Base-by-base conservation (phyloP, 2,888 invertebrate genomes). In the Melieria picta region DNA sequence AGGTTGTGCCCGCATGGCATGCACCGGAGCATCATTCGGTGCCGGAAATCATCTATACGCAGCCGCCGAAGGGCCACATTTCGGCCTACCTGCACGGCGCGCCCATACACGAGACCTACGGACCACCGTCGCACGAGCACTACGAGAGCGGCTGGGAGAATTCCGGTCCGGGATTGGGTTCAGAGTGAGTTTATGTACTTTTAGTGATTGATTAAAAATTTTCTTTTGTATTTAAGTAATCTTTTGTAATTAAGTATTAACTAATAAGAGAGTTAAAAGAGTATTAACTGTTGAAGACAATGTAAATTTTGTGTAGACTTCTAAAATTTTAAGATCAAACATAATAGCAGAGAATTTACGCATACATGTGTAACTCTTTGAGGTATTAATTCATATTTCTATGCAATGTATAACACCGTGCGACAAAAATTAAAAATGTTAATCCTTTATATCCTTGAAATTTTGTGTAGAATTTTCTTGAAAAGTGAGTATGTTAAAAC, bases 151-250 rank as follows among this genome's bases (percentile, higher is more conserved):
- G 89, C 75, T 91, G 90, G 89, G 89, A 89, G 76, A 88, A 89
- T 7, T 90, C 91, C 4, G 91, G 91, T 4, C 91, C 91, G 7
- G 91, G 91, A 13, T 85, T 91, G 76, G 91, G 91, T 57, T 89
- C 89, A 79, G 91, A 91, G 91, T 91, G 80, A 89, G 90, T 88
- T 72, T 1, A 2, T 30, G 30, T 30, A 7, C 60, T 11, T n/a
- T 6, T 1, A 52, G 30, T 30, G 30, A 30, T 30, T 30, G 1
- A 30, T 30, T 30, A 30, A 30, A 30, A 9, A n/a, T 46, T 50
- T 48, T 52, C n/a, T 55, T n/a, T 4, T n/a, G 9, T 9, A 55
- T 58, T 7, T 43, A 42, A 43, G 30, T 16, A 55, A 43, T 60
- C 11, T 60, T 58, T 13, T 57, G 57, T 30, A 4, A 61, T 13